Conservation (phyloP, 2,113 vertebrate species). For the Octodon degus region DNA sequence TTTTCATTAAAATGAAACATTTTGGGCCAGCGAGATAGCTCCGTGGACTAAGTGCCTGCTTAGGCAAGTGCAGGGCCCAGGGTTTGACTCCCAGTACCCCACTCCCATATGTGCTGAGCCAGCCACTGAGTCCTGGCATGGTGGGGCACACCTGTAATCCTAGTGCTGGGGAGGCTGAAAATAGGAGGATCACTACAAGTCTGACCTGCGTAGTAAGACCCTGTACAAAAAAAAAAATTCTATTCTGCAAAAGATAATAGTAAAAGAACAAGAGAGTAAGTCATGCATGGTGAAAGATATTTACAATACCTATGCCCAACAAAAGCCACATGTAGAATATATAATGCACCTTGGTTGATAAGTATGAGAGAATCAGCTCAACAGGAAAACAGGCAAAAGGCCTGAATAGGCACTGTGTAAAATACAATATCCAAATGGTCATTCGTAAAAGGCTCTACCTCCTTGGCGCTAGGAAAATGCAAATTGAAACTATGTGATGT, state of each 20-base stretch:
- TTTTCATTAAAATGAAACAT: conserved; percentile 22
- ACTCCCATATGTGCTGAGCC: no score
- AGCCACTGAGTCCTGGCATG: no score
- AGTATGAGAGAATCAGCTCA: neutral
- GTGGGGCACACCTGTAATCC: no score
- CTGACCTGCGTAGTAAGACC: no score
- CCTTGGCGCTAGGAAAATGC: neutral
- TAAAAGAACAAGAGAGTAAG: neutral
- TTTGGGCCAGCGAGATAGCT: neutral
- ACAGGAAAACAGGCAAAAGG: neutral
- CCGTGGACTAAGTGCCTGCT: no score
- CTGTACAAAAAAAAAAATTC: no score
- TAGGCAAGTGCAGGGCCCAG: no score
- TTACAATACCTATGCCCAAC: neutral
- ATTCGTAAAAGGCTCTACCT: neutral
- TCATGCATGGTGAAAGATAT: neutral
- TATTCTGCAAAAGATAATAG: neutral
- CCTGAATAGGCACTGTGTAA: neutral
- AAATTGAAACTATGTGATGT: neutral
- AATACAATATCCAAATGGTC: neutral
- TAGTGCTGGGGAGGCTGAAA: no score
- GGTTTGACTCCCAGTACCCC: no score
- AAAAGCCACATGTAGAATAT: neutral
- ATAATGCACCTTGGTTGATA: neutral
- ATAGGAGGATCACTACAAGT: no score